These are phyloP conservation scores for Torymus auratus DNA, from an alignment of 2,888 invertebrate species.

Conservation along the genomic window DNA sequence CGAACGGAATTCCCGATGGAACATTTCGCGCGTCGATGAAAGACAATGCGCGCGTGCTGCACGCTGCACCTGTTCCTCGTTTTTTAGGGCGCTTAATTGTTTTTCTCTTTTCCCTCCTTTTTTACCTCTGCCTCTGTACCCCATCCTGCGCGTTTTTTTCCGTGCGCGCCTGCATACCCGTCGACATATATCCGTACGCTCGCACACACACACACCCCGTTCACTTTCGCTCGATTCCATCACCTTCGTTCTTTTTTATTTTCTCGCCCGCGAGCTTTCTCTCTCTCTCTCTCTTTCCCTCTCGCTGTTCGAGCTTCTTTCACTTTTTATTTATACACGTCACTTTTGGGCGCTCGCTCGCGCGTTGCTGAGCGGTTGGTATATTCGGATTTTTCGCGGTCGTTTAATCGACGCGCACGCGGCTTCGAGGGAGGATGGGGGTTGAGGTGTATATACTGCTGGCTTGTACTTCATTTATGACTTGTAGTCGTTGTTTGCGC, in stretches of 20 bases:
- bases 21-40: conserved; percentile 59
- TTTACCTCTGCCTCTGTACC: neutral
- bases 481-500: no score
- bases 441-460: no score
- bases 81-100: conserved; percentile 57
- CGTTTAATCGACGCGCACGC: no score
- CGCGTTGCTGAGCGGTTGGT: no score
- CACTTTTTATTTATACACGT: conserved; percentile 40
- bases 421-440: no score
- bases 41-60: conserved; percentile 50
- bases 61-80: conserved; percentile 22
- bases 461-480: no score
- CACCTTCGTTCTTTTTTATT: conserved; percentile 30
- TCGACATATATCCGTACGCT: neutral
- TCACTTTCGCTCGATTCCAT: conserved; percentile 59
- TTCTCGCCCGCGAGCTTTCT: neutral
- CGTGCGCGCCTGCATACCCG: neutral
- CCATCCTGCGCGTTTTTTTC: neutral
- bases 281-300: conserved; percentile 8
- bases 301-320: conserved; percentile 19
- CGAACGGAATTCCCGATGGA: conserved; percentile 58
- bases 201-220: conserved; percentile 13
- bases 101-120: conserved; percentile 41
- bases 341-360: neutral
- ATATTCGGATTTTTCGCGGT: no score